These are phyloP conservation scores for Gallinago paraguaiae DNA, from an alignment of 2,113 vertebrate species.

Conservation along the genomic window DNA sequence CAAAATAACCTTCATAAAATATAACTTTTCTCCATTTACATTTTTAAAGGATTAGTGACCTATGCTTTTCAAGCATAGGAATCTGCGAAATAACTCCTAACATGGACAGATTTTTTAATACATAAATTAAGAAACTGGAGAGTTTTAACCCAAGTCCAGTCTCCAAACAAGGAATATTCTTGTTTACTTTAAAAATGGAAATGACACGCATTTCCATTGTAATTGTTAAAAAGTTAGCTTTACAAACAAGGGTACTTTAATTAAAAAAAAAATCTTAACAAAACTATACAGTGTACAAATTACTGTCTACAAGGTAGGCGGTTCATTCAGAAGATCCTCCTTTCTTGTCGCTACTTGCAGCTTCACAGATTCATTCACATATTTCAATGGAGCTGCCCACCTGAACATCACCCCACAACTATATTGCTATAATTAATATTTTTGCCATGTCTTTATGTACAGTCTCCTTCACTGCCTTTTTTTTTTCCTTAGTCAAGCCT, in stretches of 20 bases:
- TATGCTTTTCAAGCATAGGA: constrained; percentile 87
- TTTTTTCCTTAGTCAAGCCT: constrained; percentile 78
- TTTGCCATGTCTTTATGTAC: constrained; percentile 87
- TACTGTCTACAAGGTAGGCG: constrained; percentile 92
- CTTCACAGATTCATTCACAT: constrained; percentile 89
- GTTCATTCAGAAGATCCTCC: constrained; percentile 89
- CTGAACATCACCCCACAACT: constrained; percentile 86
- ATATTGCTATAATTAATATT: constrained; percentile 89
- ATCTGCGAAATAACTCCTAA: constrained; percentile 84
- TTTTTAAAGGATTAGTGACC: constrained; percentile 87
- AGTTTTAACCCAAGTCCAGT: constrained; percentile 98
- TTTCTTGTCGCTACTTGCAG: constrained; percentile 84
- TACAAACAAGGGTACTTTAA: constrained; percentile 91
- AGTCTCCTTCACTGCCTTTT: constrained; percentile 88
- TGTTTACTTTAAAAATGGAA: constrained; percentile 90
- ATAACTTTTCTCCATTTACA: constrained; percentile 93
- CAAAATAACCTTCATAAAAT: constrained; percentile 97
- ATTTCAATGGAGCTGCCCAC: constrained; percentile 87
- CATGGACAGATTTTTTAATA: constrained; percentile 87
- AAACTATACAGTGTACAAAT: constrained; percentile 99
- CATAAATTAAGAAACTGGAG: constrained; percentile 91
- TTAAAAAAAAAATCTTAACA: constrained; percentile 83
- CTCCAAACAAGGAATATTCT: constrained; percentile 84
- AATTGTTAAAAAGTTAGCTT: constrained; percentile 89
- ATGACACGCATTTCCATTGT: constrained; percentile 83